Evolutionary conservation across 2,888 invertebrate genomes (phyloP), one percentile per base, ranked within the genome.

Genomic region (Nysson spinosus): DNA sequence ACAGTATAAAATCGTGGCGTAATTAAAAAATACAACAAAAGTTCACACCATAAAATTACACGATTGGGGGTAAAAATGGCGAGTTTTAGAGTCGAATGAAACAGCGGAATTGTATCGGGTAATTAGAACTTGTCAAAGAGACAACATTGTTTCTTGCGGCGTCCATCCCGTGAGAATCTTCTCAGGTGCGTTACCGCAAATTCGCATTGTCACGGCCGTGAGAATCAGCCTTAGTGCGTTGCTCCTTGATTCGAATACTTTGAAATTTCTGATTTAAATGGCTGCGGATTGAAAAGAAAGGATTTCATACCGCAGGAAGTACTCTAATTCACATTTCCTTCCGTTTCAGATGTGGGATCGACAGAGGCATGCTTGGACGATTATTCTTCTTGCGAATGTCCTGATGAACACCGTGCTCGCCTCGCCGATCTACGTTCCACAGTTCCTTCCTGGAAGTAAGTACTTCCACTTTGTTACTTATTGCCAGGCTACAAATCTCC

Each of bases 401-500:
- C 63, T 83, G 61, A 64, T 84, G 62, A 63, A 70, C 19, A 51
- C 68, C 35, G 73, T 71, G n/a, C 39, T 74, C 39, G 79, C 78
- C 49, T 78, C 74, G 42, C 86, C 86, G 26, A 79, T 86, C 55
- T 84, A 80, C 58, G 77, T 80, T 46, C 84, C 85, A 24, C 85
- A 86, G 69, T 85, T 85, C 65, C 76, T 85, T 28, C 77, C 85
- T 34, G 85, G 83, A 67, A 85, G 86, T 83, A 78, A 83, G 84
- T 80, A n/a, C n/a, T n/a, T n/a, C n/a, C n/a, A n/a, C n/a, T n/a
- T n/a, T n/a, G n/a, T n/a, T n/a, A n/a, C n/a, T n/a, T n/a, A n/a
- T n/a, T n/a, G n/a, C n/a, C n/a, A n/a, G n/a, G n/a, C n/a, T n/a
- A n/a, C n/a, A n/a, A n/a, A n/a, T n/a, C 20, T n/a, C 20, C 9